Conservation (phyloP, 2,113 vertebrate genomes). For the Caranx melampygus region DNA sequence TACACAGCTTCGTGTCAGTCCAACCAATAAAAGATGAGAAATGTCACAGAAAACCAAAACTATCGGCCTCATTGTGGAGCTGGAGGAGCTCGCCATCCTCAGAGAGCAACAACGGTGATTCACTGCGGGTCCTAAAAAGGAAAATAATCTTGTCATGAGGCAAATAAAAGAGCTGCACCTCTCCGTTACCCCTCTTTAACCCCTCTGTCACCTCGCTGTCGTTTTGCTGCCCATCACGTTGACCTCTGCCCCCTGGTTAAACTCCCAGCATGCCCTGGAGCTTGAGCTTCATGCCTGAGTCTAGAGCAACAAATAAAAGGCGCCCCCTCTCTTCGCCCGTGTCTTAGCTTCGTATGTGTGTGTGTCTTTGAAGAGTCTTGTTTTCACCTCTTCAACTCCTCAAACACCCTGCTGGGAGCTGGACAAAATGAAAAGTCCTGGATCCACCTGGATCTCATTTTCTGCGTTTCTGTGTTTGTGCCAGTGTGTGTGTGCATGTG, state of each 20-base stretch:
- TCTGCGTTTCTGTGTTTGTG: background rate
- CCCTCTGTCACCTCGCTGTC: slow-evolving; percentile 21
- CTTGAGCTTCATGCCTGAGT: slow-evolving; percentile 60
- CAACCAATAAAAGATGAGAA: too few relatives aligned
- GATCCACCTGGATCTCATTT: slow-evolving; percentile 52
- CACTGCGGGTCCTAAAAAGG: background rate
- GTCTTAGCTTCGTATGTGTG: slow-evolving; percentile 12
- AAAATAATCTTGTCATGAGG: background rate
- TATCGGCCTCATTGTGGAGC: background rate
- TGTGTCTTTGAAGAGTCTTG: slow-evolving; percentile 1
- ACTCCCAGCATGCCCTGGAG: slow-evolving; percentile 73
- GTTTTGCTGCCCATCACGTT: slow-evolving; percentile 22
- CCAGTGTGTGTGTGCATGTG: background rate
- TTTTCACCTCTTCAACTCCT: slow-evolving; percentile 47
- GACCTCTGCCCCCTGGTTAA: slow-evolving; percentile 67
- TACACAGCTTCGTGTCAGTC: background rate
- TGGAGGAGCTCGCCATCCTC: background rate
- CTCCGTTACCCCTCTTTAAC: slow-evolving; percentile 39
- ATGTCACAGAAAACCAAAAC: too few relatives aligned
- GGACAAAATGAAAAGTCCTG: slow-evolving; percentile 15
- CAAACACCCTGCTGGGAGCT: slow-evolving; percentile 33
- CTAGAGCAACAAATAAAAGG: slow-evolving; percentile 74
- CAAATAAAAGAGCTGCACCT: slow-evolving; percentile 30
- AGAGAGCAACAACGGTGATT: background rate
- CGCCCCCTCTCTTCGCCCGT: slow-evolving; percentile 47